phyloP scores from a whole-genome alignment of 2,888 invertebrate species.

The Catotricha subobsoleta region DNA sequence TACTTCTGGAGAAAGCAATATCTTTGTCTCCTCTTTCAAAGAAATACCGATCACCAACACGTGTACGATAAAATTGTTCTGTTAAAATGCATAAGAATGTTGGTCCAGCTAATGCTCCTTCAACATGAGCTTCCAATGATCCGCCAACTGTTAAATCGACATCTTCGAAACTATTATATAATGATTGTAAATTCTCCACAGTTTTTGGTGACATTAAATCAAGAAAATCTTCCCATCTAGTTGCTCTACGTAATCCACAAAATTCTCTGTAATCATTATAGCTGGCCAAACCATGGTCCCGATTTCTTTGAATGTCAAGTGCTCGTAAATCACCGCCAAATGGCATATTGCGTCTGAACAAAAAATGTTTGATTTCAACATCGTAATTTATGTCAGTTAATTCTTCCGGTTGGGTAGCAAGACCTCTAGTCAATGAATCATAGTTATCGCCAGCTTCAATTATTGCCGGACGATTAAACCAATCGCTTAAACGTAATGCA shows the following conservation, averaged over 20 bases:
- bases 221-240: conserved; percentile 46
- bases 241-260: conserved; percentile 53
- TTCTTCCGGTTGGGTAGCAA: conserved; percentile 58
- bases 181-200: conserved; percentile 39
- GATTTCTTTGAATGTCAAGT: conserved; percentile 66
- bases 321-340: conserved; percentile 68
- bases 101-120: conserved; percentile 64
- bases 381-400: conserved; percentile 62
- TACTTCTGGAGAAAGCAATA: conserved; percentile 44
- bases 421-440: conserved; percentile 55
- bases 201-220: conserved; percentile 48
- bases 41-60: conserved; percentile 75
- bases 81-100: conserved; percentile 76
- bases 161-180: conserved; percentile 59
- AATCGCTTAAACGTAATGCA: conserved; percentile 32
- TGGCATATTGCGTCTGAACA: conserved; percentile 48
- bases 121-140: conserved; percentile 56
- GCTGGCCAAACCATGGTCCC: conserved; percentile 69
- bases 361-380: conserved; percentile 38
- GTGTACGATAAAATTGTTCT: conserved; percentile 71
- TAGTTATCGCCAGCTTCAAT: conserved; percentile 38
- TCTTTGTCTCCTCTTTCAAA: conserved; percentile 50
- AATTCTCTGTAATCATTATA: conserved; percentile 61
- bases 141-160: conserved; percentile 77
- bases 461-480: conserved; percentile 34